These are phyloP conservation scores for Apodemia duryi DNA, from an alignment of 2,888 invertebrate genomes.

Conservation along the genomic window DNA sequence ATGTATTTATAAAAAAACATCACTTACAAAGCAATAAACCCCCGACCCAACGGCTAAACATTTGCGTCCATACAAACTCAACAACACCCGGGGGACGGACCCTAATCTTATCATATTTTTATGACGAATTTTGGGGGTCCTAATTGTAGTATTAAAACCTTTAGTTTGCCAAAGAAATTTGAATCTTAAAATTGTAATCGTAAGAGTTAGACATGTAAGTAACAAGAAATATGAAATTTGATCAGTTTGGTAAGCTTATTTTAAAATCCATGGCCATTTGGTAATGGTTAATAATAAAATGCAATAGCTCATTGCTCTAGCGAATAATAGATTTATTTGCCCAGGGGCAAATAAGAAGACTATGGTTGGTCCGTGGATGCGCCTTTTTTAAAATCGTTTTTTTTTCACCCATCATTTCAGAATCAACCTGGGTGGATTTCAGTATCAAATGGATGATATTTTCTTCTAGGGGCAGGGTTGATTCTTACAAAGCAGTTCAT, in stretches of 20 bases:
- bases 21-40: conserved; percentile 16
- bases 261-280: conserved; percentile 26
- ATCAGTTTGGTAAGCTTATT: conserved; percentile 34
- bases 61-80: conserved; percentile 24
- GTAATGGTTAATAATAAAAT: conserved; percentile 5
- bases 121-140: conserved; percentile 39
- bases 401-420: too few relatives aligned
- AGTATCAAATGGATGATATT: too few relatives aligned
- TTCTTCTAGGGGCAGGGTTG: too few relatives aligned
- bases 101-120: conserved; percentile 46
- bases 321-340: conserved; percentile 8
- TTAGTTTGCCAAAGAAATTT: conserved; percentile 11
- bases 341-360: background rate
- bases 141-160: conserved; percentile 34
- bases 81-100: conserved; percentile 28
- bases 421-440: too few relatives aligned
- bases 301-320: conserved; percentile 8
- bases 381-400: background rate
- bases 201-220: background rate
- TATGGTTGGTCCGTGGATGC: background rate
- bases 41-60: conserved; percentile 23
- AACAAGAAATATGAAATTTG: conserved; percentile 28
- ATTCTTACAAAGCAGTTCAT: too few relatives aligned
- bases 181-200: conserved; percentile 3
- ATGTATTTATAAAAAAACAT: conserved; percentile 11